Conservation (phyloP, 2,888 invertebrate species). For the Itoplectis maculator region DNA sequence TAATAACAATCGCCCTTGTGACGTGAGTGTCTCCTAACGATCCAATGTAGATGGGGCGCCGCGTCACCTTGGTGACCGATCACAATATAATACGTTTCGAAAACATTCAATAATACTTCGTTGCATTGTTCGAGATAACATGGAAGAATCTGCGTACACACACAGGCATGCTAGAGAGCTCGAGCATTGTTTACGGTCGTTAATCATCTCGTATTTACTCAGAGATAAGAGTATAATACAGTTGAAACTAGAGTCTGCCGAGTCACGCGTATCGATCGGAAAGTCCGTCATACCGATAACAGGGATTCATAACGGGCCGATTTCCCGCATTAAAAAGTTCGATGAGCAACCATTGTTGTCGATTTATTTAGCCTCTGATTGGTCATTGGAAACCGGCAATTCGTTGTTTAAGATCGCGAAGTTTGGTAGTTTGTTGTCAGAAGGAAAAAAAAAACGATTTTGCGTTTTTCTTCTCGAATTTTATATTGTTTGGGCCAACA, state of each 20-base stretch:
- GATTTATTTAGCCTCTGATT: no score
- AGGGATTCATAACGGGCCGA: no score
- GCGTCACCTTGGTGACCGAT: background rate
- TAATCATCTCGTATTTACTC: conserved; percentile 19
- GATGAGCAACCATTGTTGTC: no score
- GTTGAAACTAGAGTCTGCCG: background rate
- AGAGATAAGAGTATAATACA: conserved; percentile 19
- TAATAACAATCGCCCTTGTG: no score
- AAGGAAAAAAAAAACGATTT: no score
- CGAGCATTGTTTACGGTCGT: conserved; percentile 22
- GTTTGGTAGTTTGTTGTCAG: no score
- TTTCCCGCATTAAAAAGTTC: no score
- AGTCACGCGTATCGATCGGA: conserved; percentile 6
- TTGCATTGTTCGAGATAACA: background rate
- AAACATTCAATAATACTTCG: background rate
- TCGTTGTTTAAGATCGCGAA: no score
- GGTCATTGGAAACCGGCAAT: no score
- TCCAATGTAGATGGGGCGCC: background rate
- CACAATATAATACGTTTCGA: background rate
- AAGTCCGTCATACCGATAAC: background rate
- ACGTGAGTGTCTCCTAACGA: no score
- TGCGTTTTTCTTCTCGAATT: no score
- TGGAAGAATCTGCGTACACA: background rate
- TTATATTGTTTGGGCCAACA: no score
- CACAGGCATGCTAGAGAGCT: background rate